Evolutionary conservation across 2,113 vertebrate species (phyloP).

Genomic region (Chunga burmeisteri): DNA sequence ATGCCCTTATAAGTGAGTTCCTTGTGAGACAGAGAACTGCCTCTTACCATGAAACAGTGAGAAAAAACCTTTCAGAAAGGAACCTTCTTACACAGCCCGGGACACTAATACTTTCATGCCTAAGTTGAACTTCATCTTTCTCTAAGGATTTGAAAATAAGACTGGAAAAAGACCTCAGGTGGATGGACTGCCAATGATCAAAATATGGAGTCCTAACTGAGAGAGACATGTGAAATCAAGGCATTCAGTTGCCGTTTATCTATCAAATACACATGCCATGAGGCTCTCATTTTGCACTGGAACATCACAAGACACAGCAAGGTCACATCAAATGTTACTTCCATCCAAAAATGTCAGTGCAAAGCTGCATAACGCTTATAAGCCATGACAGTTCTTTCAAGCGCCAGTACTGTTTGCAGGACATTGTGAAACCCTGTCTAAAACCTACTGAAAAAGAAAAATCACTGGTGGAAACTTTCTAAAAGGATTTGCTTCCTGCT

Average conservation of each 20-base stretch:
- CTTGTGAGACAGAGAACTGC: background rate
- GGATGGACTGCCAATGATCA: background rate
- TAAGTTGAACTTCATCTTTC: background rate
- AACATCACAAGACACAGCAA: slow-evolving; percentile 32
- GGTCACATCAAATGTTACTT: slow-evolving; percentile 51
- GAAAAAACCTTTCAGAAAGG: background rate
- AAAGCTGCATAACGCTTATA: background rate
- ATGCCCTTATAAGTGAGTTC: background rate
- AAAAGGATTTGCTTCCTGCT: background rate
- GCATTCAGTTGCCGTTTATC: background rate
- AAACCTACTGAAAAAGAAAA: background rate
- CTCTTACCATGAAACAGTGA: background rate
- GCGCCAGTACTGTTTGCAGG: background rate
- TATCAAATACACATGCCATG: background rate
- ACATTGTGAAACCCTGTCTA: background rate
- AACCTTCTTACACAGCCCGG: background rate
- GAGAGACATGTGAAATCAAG: background rate
- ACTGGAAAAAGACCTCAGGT: background rate
- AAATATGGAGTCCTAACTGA: background rate
- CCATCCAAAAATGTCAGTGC: slow-evolving; percentile 8
- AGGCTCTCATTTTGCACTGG: background rate
- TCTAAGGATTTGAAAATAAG: background rate
- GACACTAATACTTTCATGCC: background rate
- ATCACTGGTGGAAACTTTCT: background rate
- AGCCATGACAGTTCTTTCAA: slow-evolving; percentile 23